A percentile compares a stretch with the other conserved stretches of the same genome.
Conservation (phyloP, 2,888 invertebrate genomes). For the Leptinotarsa peninsularis region DNA sequence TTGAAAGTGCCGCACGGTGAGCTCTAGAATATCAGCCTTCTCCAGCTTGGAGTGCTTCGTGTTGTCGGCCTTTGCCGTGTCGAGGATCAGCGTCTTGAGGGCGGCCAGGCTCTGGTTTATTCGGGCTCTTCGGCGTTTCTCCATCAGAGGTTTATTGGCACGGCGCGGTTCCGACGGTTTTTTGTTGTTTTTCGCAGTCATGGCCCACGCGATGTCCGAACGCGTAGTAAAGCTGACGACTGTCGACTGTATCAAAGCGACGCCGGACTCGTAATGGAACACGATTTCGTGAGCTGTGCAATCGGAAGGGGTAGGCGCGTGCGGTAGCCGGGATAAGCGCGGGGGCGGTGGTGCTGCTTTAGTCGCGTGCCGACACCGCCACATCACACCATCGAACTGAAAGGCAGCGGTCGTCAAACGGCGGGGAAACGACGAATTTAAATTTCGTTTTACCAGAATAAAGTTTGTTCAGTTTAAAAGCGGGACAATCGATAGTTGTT, state of each 20-base stretch:
- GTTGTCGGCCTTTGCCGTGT: conserved; percentile 76
- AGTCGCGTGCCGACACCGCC: conserved; percentile 68
- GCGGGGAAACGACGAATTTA: conserved; percentile 36
- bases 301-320: conserved; percentile 58
- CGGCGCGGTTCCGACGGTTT: conserved; percentile 66
- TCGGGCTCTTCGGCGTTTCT: conserved; percentile 78
- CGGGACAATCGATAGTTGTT: too few species aligned
- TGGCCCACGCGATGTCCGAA: conserved; percentile 46
- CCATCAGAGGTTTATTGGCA: conserved; percentile 84
- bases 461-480: too few species aligned
- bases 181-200: conserved; percentile 63
- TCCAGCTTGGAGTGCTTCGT: conserved; percentile 86
- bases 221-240: conserved; percentile 44
- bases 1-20: conserved; percentile 86
- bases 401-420: conserved; percentile 57
- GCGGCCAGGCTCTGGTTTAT: conserved; percentile 82
- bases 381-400: conserved; percentile 64
- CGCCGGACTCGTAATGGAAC: conserved; percentile 22
- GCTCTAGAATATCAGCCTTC: conserved; percentile 86
- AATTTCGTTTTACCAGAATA: background rate
- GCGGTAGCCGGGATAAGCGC: conserved; percentile 58
- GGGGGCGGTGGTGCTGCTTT: conserved; percentile 61
- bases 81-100: conserved; percentile 78
- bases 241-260: conserved; percentile 27
- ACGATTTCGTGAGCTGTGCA: conserved; percentile 40